Base-by-base conservation (phyloP, 1,140 invertebrate genomes). In the Aricia agestis region DNA sequence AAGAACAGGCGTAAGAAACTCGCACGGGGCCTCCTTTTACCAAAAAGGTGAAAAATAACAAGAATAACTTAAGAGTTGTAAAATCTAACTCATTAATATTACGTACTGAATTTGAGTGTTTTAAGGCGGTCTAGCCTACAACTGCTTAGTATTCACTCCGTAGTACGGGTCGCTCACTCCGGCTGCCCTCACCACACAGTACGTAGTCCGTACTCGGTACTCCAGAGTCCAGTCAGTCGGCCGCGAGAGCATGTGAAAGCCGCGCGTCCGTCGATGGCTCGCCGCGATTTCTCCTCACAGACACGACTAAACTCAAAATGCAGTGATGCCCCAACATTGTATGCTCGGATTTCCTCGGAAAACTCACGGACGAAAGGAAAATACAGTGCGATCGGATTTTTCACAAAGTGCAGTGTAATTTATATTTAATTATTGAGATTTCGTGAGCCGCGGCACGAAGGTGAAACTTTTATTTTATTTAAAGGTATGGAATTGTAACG, bases 381-480 rank as follows among this genome's bases (percentile, higher is more conserved):
- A 52, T 13, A 52, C 45, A 13, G 45, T 52, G 45, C 13, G 13
- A 52, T 52, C 36, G 36, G 36, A 36, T 36, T 36, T 36, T 9
- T 6, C 9, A 52, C 11, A 13, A 11, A 52, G 45, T 52, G 45
- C 45, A 52, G 45, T 52, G 45, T 13, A 52, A 52, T 52, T 52
- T 13, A 11, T 52, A 52, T 52, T 52, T 11, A 52, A 52, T 52
- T 13, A 15, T 52, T 52, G 13, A 52, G 13, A 52, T 52, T 52
- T 52, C 13, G 45, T 52, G 45, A 52, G 45, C 45, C 45, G 45
- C 45, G 11, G 45, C 45, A 1, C 45, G 45, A 52, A 52, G 45
- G 45, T 52, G 45, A 52, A 52, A 52, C 45, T 52, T 52, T 15
- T 52, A 52, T 52, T 52, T 52, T 52, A 52, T 52, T 52, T 52